Percentiles rank a stretch among this genome's conserved stretches.
These are phyloP conservation scores for Microdon myrmicae DNA, from an alignment of 2,888 invertebrate species.

Conservation along the genomic window DNA sequence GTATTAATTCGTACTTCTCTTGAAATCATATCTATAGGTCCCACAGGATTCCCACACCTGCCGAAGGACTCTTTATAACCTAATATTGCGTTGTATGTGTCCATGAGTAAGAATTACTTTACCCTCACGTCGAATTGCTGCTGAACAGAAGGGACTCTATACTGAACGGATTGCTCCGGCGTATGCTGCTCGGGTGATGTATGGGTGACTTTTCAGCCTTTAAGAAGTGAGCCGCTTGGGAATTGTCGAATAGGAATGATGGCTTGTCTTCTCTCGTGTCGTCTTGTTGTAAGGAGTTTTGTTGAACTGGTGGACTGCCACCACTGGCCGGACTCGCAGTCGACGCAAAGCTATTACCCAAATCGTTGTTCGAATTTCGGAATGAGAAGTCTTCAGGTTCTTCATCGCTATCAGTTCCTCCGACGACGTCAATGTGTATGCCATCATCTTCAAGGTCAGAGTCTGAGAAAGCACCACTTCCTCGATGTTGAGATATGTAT, in stretches of 20 bases:
- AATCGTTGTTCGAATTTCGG: slow-evolving; percentile 60
- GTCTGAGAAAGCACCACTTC: slow-evolving; percentile 71
- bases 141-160: slow-evolving; percentile 86
- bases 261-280: slow-evolving; percentile 54
- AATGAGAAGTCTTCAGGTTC: slow-evolving; percentile 69
- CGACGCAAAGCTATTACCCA: slow-evolving; percentile 56
- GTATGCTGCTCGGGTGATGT: slow-evolving; percentile 69
- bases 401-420: slow-evolving; percentile 80
- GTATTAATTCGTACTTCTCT: slow-evolving; percentile 27
- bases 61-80: slow-evolving; percentile 14
- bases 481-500: slow-evolving; percentile 82
- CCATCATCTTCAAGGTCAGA: slow-evolving; percentile 75
- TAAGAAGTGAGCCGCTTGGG: slow-evolving; percentile 25
- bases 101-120: not conserved
- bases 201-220: slow-evolving; percentile 35
- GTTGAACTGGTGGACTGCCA: slow-evolving; percentile 54
- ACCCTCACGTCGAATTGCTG: slow-evolving; percentile 57
- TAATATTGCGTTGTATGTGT: slow-evolving; percentile 38
- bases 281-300: slow-evolving; percentile 65
- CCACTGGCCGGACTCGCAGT: slow-evolving; percentile 55
- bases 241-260: slow-evolving; percentile 28
- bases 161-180: slow-evolving; percentile 83
- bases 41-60: slow-evolving; percentile 5
- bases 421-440: slow-evolving; percentile 87
- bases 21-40: slow-evolving; percentile 14